Conservation (phyloP, 2,797 vertebrate genomes). For the Acanthornis magna region DNA sequence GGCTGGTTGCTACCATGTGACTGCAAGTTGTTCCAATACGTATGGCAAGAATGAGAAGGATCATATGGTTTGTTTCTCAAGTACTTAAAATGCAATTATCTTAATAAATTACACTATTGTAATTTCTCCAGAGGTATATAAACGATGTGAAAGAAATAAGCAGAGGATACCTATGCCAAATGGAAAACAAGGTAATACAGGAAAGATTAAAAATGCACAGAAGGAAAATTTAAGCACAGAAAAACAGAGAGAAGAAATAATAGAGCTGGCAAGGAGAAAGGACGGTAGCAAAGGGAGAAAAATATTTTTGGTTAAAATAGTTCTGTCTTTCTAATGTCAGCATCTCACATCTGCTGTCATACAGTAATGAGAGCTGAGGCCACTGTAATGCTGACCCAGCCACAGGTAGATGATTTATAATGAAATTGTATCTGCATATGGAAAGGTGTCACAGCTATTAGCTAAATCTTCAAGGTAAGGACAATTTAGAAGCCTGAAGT, state of each 20-base stretch:
- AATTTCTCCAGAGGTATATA: slow-evolving; percentile 18
- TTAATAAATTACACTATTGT: slow-evolving; percentile 36
- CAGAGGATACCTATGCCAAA: not conserved
- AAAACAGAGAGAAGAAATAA: not conserved
- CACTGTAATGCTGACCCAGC: slow-evolving; percentile 9
- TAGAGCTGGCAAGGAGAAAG: not conserved
- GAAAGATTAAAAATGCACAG: not conserved
- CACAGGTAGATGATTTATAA: slow-evolving; percentile 5
- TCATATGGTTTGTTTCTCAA: slow-evolving; percentile 15
- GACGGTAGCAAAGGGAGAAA: not conserved
- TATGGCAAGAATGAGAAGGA: not conserved
- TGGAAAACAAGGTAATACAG: slow-evolving; percentile 9
- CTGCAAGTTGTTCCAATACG: not conserved
- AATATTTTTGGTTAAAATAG: not conserved
- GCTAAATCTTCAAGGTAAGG: not conserved
- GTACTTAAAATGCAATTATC: slow-evolving; percentile 39
- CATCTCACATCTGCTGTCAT: slow-evolving; percentile 42
- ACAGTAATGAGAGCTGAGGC: slow-evolving; percentile 49
- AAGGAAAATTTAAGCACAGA: slow-evolving; percentile 17
- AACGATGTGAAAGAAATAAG: slow-evolving; percentile 31
- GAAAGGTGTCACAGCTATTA: not conserved
- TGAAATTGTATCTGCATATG: not conserved
- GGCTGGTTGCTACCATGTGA: not conserved
- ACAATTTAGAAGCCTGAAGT: not conserved
- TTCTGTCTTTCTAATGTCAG: slow-evolving; percentile 30